phyloP scores from a whole-genome alignment of 2,113 vertebrate genomes.

The Oncorhynchus kisutch region DNA sequence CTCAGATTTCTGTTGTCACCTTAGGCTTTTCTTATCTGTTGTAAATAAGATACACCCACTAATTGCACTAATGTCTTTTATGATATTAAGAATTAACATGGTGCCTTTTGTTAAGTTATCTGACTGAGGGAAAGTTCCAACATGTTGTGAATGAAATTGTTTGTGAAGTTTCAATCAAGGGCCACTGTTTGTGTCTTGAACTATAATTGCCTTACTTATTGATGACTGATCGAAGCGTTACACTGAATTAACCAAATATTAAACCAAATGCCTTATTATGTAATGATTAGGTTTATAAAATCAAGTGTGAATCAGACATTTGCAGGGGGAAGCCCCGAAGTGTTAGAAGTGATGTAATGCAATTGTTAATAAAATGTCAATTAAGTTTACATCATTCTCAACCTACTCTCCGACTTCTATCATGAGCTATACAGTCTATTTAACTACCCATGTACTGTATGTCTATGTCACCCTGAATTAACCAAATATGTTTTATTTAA shows the following conservation, averaged over 20 bases:
- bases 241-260: not conserved
- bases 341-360: not conserved
- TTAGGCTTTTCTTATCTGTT: not conserved
- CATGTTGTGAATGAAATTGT: not conserved
- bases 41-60: not conserved
- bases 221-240: not conserved
- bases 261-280: not conserved
- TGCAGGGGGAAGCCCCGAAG: not conserved
- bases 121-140: not conserved
- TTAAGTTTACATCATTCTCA: not conserved
- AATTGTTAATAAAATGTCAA: not conserved
- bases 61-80: conserved; percentile 18
- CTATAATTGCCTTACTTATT: not conserved
- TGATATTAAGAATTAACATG: not conserved
- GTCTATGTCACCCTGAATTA: not conserved
- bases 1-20: not conserved
- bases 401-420: not conserved
- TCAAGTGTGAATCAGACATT: not conserved
- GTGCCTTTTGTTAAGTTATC: conserved; percentile 1
- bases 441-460: not conserved
- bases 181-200: not conserved
- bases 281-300: not conserved
- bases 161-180: not conserved
- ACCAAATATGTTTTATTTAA: not conserved
- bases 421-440: not conserved